Evolutionary conservation across 2,888 invertebrate genomes (phyloP), one percentile per base, ranked within the genome.

Genomic region (Lysandra coridon): DNA sequence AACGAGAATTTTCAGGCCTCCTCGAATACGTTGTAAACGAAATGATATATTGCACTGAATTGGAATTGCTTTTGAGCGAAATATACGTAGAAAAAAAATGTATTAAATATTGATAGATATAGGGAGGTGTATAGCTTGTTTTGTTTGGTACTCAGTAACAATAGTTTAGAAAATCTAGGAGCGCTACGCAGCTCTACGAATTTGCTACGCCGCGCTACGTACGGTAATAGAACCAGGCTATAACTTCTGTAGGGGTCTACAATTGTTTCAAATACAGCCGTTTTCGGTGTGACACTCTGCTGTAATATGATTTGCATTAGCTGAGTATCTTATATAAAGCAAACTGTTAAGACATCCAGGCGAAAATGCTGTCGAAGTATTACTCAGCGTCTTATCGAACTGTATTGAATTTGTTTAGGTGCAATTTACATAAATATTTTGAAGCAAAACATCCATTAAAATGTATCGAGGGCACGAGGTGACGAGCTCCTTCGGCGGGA

Each of bases 381-480:
- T 17, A 12, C 73, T 40, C 40, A n/a, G 40, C 37, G 73, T 44
- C 10, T 3, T 44, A 44, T 74, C n/a, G 23, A 74, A 44, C 30
- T 40, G 40, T 23, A 23, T 74, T 44, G n/a, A 44, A 44, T 74
- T 44, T 44, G 23, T 74, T 74, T 10, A 4, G 44, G 40, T 44
- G 74, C 23, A 57, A 2, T 33, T 57, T 6, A 76, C 33, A 6
- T 76, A 76, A 57, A 76, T 33, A 57, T 76, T 76, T 53, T 57
- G 33, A 33, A 57, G 53, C 44, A 12, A 33, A 49, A 49, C 23
- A 30, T 23, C 12, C 44, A 75, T 53, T 76, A 76, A 76, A 14
- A 57, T n/a, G 44, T 76, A 76, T 76, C n/a, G 76, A 76, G 53
- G 57, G 17, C 53, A 57, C 76, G 76, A 53, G 33, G 75, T 75